Base-by-base conservation (phyloP, 2,797 vertebrate genomes). In the Spondyliosoma cantharus region DNA sequence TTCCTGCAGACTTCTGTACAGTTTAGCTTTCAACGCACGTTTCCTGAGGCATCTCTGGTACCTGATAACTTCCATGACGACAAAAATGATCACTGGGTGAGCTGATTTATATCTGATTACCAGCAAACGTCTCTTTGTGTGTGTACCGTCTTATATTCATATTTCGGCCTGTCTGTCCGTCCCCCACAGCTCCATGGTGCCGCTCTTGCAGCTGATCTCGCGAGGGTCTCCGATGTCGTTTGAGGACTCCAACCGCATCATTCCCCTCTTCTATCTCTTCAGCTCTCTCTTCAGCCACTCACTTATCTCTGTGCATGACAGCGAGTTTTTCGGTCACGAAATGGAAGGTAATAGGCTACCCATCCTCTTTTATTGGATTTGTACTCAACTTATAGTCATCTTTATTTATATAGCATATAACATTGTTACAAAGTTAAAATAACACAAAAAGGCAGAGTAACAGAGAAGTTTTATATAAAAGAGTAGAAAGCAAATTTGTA, bases 181-280 rank as follows among this genome's bases (percentile, higher is more conserved):
- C 42, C 57, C 49, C 45, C 58, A n/a, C 90, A 99, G 98, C 91
- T 99, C 98, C 50, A 95, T 96, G 96, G 97, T 99, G 53, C 96
- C 96, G 0, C 92, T 99, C 77, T 95, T 99, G 6, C 98, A 99
- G 82, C 95, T 99, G 88, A 97, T 99, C 87, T 99, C 97, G 0
- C 95, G 98, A 87, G 98, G 98, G 19, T 98, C 97, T 12, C 97
- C 97, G 5, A 97, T 99, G 98, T 97, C 97, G 11, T 95, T 96
- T 53, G 97, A 99, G 74, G 98, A 99, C 85, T 98, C 98, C 1
- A 96, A 96, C 86, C 94, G 98, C 76, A 98, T 99, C 94, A 98
- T 99, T 89, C 98, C 98, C n/a, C 95, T 99, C 84, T 99, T 99
- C 92, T 99, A 99, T 93, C 97, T 99, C 87, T 99, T 99, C 91